Conservation (phyloP, 92 coral and sea anemone genomes). For the Anthopleura xanthogrammica region DNA sequence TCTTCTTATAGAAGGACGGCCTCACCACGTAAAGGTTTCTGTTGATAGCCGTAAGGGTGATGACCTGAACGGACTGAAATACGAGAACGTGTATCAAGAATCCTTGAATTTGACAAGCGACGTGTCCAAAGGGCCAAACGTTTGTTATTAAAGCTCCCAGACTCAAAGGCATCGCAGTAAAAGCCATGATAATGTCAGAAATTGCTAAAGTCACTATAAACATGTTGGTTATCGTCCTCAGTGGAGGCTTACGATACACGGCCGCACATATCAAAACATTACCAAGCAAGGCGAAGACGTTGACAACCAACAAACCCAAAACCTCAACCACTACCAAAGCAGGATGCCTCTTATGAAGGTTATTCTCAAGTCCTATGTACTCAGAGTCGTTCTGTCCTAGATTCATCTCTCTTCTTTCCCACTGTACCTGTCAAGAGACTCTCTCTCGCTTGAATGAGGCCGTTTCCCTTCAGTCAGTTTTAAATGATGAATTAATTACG, state of each 20-base stretch:
- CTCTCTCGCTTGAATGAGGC: conserved; percentile 1
- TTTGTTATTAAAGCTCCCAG: conserved; percentile 47
- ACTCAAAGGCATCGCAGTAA: conserved; percentile 67
- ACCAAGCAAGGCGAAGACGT: conserved; percentile 59
- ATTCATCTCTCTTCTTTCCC: not conserved
- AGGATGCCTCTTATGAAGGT: conserved; percentile 42
- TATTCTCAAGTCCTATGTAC: conserved; percentile 38
- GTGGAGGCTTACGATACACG: conserved; percentile 56
- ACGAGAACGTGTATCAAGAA: conserved; percentile 60
- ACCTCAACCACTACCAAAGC: conserved; percentile 49
- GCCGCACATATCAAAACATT: conserved; percentile 64
- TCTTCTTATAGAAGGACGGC: conserved; percentile 53
- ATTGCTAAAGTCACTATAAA: conserved; percentile 68
- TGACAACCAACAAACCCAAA: conserved; percentile 34
- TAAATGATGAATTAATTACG: conserved; percentile 6
- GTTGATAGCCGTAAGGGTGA: conserved; percentile 71
- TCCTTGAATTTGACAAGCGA: conserved; percentile 76
- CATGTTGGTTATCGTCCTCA: conserved; percentile 76
- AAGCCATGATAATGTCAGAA: conserved; percentile 67
- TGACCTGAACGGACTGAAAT: conserved; percentile 77
- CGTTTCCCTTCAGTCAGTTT: not conserved
- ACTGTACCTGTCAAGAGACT: not conserved
- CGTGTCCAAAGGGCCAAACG: conserved; percentile 65
- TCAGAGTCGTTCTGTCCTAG: conserved; percentile 19
- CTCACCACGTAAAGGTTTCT: conserved; percentile 71